Conservation (phyloP, 2,888 invertebrate species). For the Synergus itoensis region DNA sequence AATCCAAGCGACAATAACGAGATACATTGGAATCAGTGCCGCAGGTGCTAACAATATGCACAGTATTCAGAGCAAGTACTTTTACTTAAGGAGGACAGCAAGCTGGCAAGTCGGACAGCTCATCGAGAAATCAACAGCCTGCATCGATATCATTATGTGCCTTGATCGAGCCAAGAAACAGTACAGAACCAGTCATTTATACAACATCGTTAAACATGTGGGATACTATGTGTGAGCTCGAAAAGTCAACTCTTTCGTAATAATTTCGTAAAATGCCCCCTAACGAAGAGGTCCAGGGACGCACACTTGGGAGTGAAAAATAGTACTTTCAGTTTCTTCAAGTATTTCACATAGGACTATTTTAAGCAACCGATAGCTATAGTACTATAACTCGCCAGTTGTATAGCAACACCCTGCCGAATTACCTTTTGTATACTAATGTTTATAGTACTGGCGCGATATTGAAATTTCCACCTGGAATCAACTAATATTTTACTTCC, state of each 20-base stretch:
- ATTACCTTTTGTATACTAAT: too few relatives aligned
- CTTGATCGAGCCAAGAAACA: conserved; percentile 15
- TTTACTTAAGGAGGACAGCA: conserved; percentile 25
- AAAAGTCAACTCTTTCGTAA: conserved; percentile 38
- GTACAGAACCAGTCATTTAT: conserved; percentile 35
- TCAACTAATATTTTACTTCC: not conserved
- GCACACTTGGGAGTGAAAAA: not conserved
- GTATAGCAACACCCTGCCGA: not conserved
- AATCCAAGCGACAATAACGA: conserved; percentile 21
- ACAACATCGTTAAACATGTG: conserved; percentile 37
- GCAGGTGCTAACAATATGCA: conserved; percentile 13
- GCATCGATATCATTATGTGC: conserved; percentile 26
- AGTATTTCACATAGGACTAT: too few relatives aligned
- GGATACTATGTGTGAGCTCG: conserved; percentile 20
- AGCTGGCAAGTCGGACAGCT: conserved; percentile 26
- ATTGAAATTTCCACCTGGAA: too few relatives aligned
- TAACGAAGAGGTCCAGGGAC: conserved; percentile 13
- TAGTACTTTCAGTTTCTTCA: not conserved
- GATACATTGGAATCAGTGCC: conserved; percentile 12
- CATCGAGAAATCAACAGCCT: conserved; percentile 32
- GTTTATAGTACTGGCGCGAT: too few relatives aligned
- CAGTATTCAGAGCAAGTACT: conserved; percentile 7
- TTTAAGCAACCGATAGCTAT: too few relatives aligned
- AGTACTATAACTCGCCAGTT: too few relatives aligned
- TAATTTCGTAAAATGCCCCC: conserved; percentile 17